These are phyloP conservation scores for Microcebus tavaratra DNA, from an alignment of 2,113 vertebrate species.

Conservation along the genomic window DNA sequence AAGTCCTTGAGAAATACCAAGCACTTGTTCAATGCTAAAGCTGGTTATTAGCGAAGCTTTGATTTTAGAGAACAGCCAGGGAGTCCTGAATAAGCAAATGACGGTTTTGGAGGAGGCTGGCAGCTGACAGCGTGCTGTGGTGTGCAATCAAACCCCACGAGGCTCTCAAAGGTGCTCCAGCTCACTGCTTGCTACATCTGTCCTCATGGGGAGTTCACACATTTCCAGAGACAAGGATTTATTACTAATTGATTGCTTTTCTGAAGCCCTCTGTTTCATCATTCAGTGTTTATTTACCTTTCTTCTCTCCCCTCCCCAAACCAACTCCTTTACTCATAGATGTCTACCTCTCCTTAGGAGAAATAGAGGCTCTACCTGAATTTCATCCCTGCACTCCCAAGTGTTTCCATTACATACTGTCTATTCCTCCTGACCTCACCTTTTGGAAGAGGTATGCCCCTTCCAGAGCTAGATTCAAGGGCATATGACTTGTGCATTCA, in stretches of 20 bases:
- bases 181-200: not conserved
- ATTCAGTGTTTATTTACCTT: constrained; percentile 14
- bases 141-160: not conserved
- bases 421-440: not conserved
- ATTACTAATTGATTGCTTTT: constrained; percentile 13
- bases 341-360: not conserved
- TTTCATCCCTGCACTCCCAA: not conserved
- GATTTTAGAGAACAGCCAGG: constrained; percentile 53
- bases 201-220: not conserved
- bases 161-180: not conserved
- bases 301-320: not conserved
- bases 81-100: constrained; percentile 31
- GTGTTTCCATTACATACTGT: not conserved
- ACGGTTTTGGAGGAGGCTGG: constrained; percentile 16
- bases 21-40: constrained; percentile 23
- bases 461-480: not conserved
- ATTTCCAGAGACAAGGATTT: constrained; percentile 26
- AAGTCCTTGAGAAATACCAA: constrained; percentile 55
- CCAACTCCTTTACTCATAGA: not conserved
- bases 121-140: accelerated
- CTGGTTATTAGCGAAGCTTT: constrained; percentile 60
- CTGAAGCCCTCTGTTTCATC: not conserved
- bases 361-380: not conserved
- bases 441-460: not conserved
- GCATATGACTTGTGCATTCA: not conserved